Evolutionary conservation across 2,797 vertebrate genomes (phyloP), one percentile per base, ranked within the genome.

Genomic region (Eulemur rubriventer): DNA sequence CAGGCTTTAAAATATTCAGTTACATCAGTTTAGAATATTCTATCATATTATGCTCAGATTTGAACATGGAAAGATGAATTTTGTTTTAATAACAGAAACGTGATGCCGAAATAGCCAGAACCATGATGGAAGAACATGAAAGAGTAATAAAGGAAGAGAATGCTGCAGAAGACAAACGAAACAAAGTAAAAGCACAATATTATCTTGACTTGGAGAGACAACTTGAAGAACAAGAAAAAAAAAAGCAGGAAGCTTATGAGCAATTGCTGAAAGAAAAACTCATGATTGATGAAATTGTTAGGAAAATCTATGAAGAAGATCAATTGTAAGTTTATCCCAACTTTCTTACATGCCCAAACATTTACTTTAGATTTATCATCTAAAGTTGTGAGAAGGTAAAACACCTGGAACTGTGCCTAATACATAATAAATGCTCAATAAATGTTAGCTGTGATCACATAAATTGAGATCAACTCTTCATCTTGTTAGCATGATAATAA

Each of bases 271-370:
- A 98, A 98, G 99, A 99, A 94, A 99, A 99, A 97, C 98, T 99
- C 86, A 97, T 99, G 99, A 99, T 99, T 70, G 99, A 99, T 84
- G 99, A 99, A 98, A 99, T 99, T 43, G 97, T 99, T 92, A 99
- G 98, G 85, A 99, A 99, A 98, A 99, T 99, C 98, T 99, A 99
- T 24, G 99, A 99, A 90, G 99, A 99, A 98, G 99, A 99, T 95
- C 98, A 99, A 96, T 98, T 97, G 99, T 99, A 98, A 99, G 99
- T 98, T 73, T 41, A 24, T 86, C 61, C 14, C 46, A 43, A 35
- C n/a, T 82, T 94, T 59, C 67, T 88, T n/a, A 46, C 6, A 24
- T 85, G 69, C 35, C 43, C 72, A 73, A 70, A 76, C 3, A 18
- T 92, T 95, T 69, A 80, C 8, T 28, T 84, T 50, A 50, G 24